These are phyloP conservation scores for Atta colombica DNA, from an alignment of 1,140 invertebrate species.

Conservation along the genomic window DNA sequence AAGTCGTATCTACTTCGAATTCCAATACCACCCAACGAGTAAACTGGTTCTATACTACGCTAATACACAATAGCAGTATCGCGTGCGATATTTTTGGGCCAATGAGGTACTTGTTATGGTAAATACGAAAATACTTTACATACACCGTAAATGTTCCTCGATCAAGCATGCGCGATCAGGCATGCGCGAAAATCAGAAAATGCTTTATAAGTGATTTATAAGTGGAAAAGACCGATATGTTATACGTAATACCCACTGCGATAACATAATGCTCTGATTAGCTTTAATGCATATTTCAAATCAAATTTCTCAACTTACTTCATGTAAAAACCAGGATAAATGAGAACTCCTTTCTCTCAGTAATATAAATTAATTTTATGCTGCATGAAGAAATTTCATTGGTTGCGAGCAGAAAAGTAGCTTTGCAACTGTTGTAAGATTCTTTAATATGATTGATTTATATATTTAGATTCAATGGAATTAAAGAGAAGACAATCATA, in stretches of 20 bases:
- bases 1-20: slow-evolving; percentile 74
- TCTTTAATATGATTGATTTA: too few species aligned
- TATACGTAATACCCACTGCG: slow-evolving; percentile 22
- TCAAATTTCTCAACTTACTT: neutral
- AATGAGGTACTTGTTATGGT: slow-evolving; percentile 86
- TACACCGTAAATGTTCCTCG: slow-evolving; percentile 84
- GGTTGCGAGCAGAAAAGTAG: too few species aligned
- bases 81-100: slow-evolving; percentile 79
- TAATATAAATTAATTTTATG: neutral
- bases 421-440: too few species aligned
- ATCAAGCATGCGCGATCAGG: slow-evolving; percentile 68
- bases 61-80: slow-evolving; percentile 78
- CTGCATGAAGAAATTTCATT: neutral
- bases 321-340: neutral
- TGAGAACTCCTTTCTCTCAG: neutral
- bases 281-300: neutral
- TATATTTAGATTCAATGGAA: too few species aligned
- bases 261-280: neutral
- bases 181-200: slow-evolving; percentile 66
- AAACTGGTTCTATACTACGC: slow-evolving; percentile 81
- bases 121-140: slow-evolving; percentile 85
- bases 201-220: slow-evolving; percentile 25
- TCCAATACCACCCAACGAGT: slow-evolving; percentile 81
- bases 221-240: slow-evolving; percentile 60
- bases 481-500: too few species aligned